Base-by-base conservation (phyloP, 2,888 invertebrate genomes). In the Caenorhabditis sp. region DNA sequence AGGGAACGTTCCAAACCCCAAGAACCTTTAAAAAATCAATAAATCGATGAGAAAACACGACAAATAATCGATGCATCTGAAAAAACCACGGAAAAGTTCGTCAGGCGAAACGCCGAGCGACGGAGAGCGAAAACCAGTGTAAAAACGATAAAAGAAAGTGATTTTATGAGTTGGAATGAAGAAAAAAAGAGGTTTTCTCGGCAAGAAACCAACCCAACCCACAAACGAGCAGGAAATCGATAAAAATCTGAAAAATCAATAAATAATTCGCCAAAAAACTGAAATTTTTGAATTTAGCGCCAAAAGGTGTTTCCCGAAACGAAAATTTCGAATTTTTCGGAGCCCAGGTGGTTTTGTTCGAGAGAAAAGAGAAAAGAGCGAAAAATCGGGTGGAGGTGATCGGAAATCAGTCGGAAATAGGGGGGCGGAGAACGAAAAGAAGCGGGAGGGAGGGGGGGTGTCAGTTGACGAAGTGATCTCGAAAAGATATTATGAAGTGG, bases 331-430 rank as follows among this genome's bases (percentile, higher is more conserved):
- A 20, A 20, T 40, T 13, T 40, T 13, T 2, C 40, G 11, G 53
- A n/a, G n/a, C n/a, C 32, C 61, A 35, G 68, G 61, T 55, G 68
- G 60, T 58, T 69, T 51, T 28, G n/a, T n/a, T n/a, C n/a, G n/a
- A n/a, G n/a, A n/a, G n/a, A n/a, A n/a, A n/a, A n/a, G n/a, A n/a
- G n/a, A n/a, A n/a, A n/a, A n/a, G n/a, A n/a, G n/a, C n/a, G n/a
- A 67, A 61, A 61, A 61, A 35, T 32, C 50, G 60, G 68, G 51
- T 2, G 64, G 51, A 37, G 51, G 35, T 70, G 77, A 78, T 70
- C 69, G 65, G 77, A 69, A 78, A 70, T 70, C 67, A 67, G 67
- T 70, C 67, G 67, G 79, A 70, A 71, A 70, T 71, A 67, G 79
- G 79, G 71, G 62, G 70, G 71, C 35, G 60, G 40, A 65, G 65